Evolutionary conservation across 2,888 invertebrate species (phyloP).

Genomic region (Drosophila putrida): DNA sequence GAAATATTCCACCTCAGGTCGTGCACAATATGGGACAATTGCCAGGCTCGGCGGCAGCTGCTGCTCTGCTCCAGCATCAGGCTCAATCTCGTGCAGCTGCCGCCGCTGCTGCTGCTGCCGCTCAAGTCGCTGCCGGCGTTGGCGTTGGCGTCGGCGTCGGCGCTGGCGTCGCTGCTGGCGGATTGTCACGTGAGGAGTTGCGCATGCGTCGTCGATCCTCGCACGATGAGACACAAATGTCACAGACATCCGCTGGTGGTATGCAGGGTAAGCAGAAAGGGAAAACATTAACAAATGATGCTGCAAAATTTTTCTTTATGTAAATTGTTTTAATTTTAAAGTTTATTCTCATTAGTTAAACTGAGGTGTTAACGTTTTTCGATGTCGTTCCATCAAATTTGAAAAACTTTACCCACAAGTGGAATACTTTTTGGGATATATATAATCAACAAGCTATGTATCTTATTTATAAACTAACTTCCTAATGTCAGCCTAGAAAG

Average conservation of each 20-base stretch:
- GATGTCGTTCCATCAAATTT: too few species aligned
- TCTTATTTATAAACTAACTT: too few species aligned
- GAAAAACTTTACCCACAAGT: too few species aligned
- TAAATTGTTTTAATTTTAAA: too few species aligned
- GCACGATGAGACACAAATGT: constrained; percentile 85
- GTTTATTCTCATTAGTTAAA: too few species aligned
- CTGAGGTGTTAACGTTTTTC: too few species aligned
- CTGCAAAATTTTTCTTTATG: too few species aligned
- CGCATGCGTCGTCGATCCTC: constrained; percentile 85
- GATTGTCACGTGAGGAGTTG: constrained; percentile 84
- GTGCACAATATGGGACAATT: constrained; percentile 82
- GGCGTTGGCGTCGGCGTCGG: constrained; percentile 61
- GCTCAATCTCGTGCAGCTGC: constrained; percentile 84
- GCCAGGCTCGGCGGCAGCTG: constrained; percentile 84
- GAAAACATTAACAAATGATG: too few species aligned
- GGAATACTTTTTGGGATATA: too few species aligned
- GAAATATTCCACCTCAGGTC: constrained; percentile 81
- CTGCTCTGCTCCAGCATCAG: constrained; percentile 83
- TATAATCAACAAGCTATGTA: too few species aligned
- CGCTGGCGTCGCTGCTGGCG: constrained; percentile 47
- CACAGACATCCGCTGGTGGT: constrained; percentile 74
- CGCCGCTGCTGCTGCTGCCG: constrained; percentile 80
- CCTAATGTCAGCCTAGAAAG: too few species aligned
- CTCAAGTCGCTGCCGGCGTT: constrained; percentile 38
- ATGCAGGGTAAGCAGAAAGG: constrained; percentile 80